Percentiles rank a stretch among this genome's conserved stretches.
Conservation (phyloP, 2,113 vertebrate genomes). For the Lepus europaeus region DNA sequence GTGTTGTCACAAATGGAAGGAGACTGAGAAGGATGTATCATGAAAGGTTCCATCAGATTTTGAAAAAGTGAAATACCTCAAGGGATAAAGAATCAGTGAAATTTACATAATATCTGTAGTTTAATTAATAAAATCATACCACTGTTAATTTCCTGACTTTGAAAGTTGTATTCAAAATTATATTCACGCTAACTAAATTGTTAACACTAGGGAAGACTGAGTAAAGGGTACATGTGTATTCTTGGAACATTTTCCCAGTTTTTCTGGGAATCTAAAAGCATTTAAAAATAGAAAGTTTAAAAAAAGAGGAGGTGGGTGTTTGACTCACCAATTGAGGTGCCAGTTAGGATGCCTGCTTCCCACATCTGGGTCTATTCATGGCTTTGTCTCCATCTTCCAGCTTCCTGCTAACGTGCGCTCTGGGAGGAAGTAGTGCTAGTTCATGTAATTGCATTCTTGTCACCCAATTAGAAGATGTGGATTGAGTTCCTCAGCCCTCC, state of each 20-base stretch:
- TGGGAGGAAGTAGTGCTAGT: too few species aligned
- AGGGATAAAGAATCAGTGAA: background rate
- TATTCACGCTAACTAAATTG: background rate
- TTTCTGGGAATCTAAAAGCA: background rate
- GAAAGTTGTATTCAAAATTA: background rate
- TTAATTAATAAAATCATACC: background rate
- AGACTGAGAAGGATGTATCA: background rate
- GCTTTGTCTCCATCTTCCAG: too few species aligned
- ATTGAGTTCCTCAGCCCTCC: too few species aligned
- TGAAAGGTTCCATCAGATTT: background rate
- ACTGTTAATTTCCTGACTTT: background rate
- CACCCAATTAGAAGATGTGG: too few species aligned
- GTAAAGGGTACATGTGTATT: background rate
- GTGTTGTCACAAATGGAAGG: background rate
- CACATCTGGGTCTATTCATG: too few species aligned
- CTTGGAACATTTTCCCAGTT: background rate
- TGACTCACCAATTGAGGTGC: too few species aligned
- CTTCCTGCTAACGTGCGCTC: too few species aligned
- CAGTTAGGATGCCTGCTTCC: too few species aligned
- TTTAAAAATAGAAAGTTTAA: background rate
- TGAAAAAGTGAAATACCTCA: background rate
- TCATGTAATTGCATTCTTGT: too few species aligned
- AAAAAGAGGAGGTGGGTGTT: background rate
- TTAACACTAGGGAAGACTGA: background rate
- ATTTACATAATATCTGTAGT: background rate